Evolutionary conservation across 2,888 invertebrate genomes (phyloP).

Genomic region (Monopis laevigella): DNA sequence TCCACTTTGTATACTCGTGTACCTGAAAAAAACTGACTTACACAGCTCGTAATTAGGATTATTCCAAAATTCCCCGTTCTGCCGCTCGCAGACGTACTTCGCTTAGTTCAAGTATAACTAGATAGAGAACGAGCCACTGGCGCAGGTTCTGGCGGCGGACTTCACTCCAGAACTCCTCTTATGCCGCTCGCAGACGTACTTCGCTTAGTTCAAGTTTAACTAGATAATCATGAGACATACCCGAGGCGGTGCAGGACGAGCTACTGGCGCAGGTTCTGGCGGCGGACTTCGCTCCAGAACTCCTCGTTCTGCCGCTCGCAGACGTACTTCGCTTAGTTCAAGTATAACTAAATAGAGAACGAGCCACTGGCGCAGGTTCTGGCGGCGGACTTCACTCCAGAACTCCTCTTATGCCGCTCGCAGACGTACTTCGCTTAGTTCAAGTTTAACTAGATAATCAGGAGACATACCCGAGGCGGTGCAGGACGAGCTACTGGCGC

Average conservation of each 20-base stretch:
- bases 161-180: conserved; percentile 86
- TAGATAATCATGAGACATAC: no score
- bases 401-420: conserved; percentile 89
- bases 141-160: conserved; percentile 42
- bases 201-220: conserved; percentile 95
- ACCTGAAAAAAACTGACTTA: no score
- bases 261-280: conserved; percentile 34
- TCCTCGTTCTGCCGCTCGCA: conserved; percentile 88
- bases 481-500: conserved; percentile 35
- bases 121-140: conserved; percentile 40
- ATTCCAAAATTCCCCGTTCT: no score
- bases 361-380: conserved; percentile 32
- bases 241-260: conserved; percentile 52
- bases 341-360: no score
- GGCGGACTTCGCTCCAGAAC: conserved; percentile 75
- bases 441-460: no score
- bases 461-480: conserved; percentile 51
- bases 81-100: no score
- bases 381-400: conserved; percentile 71
- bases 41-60: no score
- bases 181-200: conserved; percentile 86
- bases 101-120: no score
- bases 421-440: conserved; percentile 91
- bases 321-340: conserved; percentile 91
- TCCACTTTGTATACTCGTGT: no score